Conservation (phyloP, 2,888 invertebrate species). For the Plusia festucae region DNA sequence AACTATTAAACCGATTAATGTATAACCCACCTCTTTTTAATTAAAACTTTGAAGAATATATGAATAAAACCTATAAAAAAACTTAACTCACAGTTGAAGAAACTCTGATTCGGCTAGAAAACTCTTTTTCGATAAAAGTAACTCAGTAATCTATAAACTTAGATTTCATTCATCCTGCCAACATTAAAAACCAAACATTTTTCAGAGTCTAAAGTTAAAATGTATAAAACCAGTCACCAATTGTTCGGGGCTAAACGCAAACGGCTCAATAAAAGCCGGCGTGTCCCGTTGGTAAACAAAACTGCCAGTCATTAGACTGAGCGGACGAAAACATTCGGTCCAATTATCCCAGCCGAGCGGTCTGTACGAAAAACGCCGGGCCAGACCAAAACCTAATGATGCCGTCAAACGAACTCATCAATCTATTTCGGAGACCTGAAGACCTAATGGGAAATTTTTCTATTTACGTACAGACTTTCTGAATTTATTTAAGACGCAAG, state of each 20-base stretch:
- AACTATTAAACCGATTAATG: no score
- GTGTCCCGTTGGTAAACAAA: constrained; percentile 85
- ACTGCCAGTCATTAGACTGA: constrained; percentile 86
- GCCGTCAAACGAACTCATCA: constrained; percentile 84
- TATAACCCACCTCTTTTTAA: no score
- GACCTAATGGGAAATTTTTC: constrained; percentile 53
- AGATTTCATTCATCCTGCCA: constrained; percentile 9
- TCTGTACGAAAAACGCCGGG: constrained; percentile 76
- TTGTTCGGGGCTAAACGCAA: constrained; percentile 76
- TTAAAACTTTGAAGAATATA: no score
- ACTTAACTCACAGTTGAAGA: no score
- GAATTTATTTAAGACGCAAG: background rate
- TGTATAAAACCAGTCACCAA: constrained; percentile 72
- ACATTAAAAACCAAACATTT: constrained; percentile 39
- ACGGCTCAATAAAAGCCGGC: constrained; percentile 83
- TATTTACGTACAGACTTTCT: constrained; percentile 28
- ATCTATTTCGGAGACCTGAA: constrained; percentile 77
- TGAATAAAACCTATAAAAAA: no score
- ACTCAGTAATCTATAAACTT: background rate
- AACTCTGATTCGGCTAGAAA: background rate
- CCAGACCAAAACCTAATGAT: constrained; percentile 82
- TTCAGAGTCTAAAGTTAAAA: constrained; percentile 60
- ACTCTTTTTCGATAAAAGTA: background rate
- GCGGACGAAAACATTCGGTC: constrained; percentile 84
- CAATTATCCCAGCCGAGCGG: constrained; percentile 80